Conservation (phyloP, 2,888 invertebrate genomes). For the Macrostomum cliftonense region DNA sequence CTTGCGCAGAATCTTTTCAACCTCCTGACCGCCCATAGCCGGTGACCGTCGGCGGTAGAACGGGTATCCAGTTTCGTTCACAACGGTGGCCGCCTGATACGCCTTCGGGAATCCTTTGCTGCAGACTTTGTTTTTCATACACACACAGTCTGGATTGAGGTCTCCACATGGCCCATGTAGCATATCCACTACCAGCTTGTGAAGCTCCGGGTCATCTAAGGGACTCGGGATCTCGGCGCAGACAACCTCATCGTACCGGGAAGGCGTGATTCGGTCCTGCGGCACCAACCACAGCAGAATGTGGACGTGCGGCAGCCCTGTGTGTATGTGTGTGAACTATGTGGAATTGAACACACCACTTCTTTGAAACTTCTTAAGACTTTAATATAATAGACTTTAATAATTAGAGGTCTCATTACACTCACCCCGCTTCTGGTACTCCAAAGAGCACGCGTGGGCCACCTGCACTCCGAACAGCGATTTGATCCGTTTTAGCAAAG, state of each 20-base stretch:
- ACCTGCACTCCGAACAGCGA: constrained; percentile 16
- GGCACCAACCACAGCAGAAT: constrained; percentile 15
- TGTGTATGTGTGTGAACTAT: too few relatives aligned
- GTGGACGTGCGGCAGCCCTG: constrained; percentile 21
- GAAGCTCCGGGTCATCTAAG: constrained; percentile 12
- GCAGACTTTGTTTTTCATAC: constrained; percentile 32
- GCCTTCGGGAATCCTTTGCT: constrained; percentile 29
- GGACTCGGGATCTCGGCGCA: constrained; percentile 15
- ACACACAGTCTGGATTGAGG: constrained; percentile 19
- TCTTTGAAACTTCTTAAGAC: too few relatives aligned
- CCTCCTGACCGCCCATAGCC: constrained; percentile 1
- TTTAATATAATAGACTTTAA: too few relatives aligned
- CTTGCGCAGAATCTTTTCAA: too few relatives aligned
- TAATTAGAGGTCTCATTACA: too few relatives aligned
- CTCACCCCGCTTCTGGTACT: constrained; percentile 22
- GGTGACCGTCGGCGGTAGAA: constrained; percentile 23
- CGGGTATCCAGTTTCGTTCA: constrained; percentile 26
- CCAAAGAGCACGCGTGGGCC: constrained; percentile 16
- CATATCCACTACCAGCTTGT: constrained; percentile 15
- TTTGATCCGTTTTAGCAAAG: constrained; percentile 2
- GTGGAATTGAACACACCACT: too few relatives aligned
- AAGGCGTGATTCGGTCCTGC: constrained; percentile 17
- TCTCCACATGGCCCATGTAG: constrained; percentile 19
- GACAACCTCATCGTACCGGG: constrained; percentile 11
- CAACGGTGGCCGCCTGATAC: constrained; percentile 18